Conservation (phyloP, 1,140 invertebrate species). For the Meloidogyne chitwoodi region DNA sequence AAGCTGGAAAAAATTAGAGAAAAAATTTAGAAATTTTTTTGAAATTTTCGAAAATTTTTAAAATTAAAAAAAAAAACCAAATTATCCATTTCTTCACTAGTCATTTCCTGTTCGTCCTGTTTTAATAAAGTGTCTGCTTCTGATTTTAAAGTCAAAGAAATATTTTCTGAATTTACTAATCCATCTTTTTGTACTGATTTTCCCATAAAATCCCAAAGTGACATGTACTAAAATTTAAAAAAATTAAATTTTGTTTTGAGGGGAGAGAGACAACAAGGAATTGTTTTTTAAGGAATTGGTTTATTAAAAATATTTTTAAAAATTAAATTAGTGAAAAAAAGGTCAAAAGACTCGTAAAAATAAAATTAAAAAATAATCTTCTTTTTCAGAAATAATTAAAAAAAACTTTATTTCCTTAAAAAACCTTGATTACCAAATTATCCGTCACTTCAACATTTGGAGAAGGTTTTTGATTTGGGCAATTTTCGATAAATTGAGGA, state of each 20-base stretch:
- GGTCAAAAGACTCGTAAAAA: too few relatives aligned
- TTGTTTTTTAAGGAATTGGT: too few relatives aligned
- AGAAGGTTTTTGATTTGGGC: neutral
- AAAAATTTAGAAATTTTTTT: neutral
- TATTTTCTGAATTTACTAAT: neutral
- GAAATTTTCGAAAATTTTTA: neutral
- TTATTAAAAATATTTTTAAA: too few relatives aligned
- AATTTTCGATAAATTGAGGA: slow-evolving; percentile 4
- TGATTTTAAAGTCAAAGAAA: neutral
- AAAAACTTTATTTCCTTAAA: too few relatives aligned
- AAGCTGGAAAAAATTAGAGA: slow-evolving; percentile 19
- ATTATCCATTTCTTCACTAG: slow-evolving; percentile 20
- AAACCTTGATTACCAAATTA: neutral
- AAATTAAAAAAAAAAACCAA: neutral
- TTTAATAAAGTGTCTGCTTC: neutral
- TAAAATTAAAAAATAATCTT: too few relatives aligned
- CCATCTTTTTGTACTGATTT: slow-evolving; percentile 3
- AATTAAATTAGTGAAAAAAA: too few relatives aligned
- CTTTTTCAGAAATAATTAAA: too few relatives aligned
- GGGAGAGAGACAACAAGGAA: too few relatives aligned
- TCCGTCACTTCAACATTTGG: neutral
- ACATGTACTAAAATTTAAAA: neutral
- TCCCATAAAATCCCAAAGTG: neutral
- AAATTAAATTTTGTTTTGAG: too few relatives aligned
- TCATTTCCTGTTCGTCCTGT: neutral